Evolutionary conservation across 2,113 vertebrate species (phyloP).

Genomic region (Cyanistes caeruleus): DNA sequence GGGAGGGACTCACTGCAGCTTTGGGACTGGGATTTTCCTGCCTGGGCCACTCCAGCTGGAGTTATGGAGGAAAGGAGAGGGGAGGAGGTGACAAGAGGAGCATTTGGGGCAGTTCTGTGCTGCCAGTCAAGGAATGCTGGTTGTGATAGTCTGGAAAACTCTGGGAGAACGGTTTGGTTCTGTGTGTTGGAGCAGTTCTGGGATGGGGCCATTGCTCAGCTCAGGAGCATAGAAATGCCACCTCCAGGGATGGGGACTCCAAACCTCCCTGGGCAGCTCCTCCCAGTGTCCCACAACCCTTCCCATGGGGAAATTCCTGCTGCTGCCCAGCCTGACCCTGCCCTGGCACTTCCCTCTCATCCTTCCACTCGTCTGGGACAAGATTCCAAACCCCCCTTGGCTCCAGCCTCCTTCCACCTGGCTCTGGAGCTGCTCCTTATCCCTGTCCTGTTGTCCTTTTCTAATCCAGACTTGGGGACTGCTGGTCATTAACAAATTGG

Average conservation of each 20-base stretch:
- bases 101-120: fast-evolving
- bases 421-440: not conserved
- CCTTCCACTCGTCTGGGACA: not conserved
- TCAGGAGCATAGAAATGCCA: not conserved
- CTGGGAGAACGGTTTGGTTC: not conserved
- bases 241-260: not conserved
- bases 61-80: fast-evolving
- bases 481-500: fast-evolving
- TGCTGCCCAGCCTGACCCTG: not conserved
- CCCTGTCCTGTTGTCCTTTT: not conserved
- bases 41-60: not conserved
- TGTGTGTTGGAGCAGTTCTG: fast-evolving
- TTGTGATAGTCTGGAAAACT: not conserved
- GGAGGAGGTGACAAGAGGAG: not conserved
- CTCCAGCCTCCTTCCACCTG: not conserved
- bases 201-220: not conserved
- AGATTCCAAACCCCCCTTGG: not conserved
- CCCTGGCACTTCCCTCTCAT: not conserved
- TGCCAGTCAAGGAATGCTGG: not conserved
- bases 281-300: fast-evolving
- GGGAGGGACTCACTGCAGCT: not conserved
- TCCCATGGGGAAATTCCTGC: not conserved
- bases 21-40: not conserved
- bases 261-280: not conserved
- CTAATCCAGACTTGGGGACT: not conserved